Conservation (phyloP, 2,113 vertebrate species). For the Eidolon helvum region DNA sequence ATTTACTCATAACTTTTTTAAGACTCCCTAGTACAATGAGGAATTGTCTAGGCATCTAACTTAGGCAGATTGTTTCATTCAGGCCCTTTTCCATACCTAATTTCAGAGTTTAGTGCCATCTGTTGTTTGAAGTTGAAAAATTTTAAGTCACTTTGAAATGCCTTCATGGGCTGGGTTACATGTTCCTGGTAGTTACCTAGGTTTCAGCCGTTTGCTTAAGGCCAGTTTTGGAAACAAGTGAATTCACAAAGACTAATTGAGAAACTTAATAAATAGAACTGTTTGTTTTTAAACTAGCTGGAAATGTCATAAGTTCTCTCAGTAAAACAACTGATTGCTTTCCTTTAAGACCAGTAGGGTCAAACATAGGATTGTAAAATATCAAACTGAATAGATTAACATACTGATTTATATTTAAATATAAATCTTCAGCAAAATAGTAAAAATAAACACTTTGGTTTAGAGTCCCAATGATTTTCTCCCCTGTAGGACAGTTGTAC, state of each 20-base stretch:
- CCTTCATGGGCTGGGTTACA: background rate
- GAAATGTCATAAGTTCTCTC: background rate
- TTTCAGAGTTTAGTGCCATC: background rate
- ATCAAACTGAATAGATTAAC: background rate
- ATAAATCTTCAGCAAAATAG: background rate
- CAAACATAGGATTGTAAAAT: background rate
- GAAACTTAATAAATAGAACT: background rate
- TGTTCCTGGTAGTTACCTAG: background rate
- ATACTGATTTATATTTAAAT: constrained; percentile 3
- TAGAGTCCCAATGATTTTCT: background rate
- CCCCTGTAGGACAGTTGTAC: background rate
- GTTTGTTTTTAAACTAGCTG: background rate
- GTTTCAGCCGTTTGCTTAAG: background rate
- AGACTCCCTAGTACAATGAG: background rate
- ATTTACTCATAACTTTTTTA: background rate
- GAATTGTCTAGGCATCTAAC: background rate
- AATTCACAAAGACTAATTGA: background rate
- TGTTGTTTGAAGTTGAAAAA: background rate
- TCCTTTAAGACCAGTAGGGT: background rate
- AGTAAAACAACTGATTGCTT: background rate
- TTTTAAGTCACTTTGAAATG: background rate
- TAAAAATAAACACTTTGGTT: background rate
- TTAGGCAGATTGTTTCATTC: background rate
- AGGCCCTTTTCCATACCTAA: background rate
- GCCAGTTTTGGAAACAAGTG: background rate